A percentile compares a stretch with the other conserved stretches of the same genome.
phyloP scores from a whole-genome alignment of 2,113 vertebrate species.

The Cyprinus carpio region DNA sequence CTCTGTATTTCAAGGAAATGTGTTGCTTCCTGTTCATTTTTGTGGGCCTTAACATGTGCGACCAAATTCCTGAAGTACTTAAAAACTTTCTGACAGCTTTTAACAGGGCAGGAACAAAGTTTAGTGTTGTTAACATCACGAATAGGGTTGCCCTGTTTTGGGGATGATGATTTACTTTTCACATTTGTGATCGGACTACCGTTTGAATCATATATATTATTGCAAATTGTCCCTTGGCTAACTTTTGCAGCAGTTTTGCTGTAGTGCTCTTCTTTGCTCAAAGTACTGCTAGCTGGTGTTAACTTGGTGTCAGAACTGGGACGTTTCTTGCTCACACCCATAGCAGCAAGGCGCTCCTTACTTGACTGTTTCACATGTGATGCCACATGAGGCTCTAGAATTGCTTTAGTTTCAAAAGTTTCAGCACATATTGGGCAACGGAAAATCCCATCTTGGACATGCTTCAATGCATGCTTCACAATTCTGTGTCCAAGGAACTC shows the following conservation, averaged over 20 bases:
- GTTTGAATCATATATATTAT: slow-evolving; percentile 75
- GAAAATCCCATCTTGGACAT: slow-evolving; percentile 95
- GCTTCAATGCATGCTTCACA: slow-evolving; percentile 96
- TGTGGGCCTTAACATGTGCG: slow-evolving; percentile 93
- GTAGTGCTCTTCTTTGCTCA: slow-evolving; percentile 25
- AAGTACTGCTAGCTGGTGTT: slow-evolving; percentile 66
- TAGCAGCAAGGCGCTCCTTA: slow-evolving; percentile 95
- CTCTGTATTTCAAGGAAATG: slow-evolving; percentile 98
- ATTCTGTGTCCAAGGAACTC: slow-evolving; percentile 97
- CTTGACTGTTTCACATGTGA: slow-evolving; percentile 96
- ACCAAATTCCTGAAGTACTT: slow-evolving; percentile 98
- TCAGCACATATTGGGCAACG: slow-evolving; percentile 97
- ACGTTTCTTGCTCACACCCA: slow-evolving; percentile 89
- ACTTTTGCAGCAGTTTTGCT: slow-evolving; percentile 60
- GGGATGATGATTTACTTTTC: slow-evolving; percentile 75
- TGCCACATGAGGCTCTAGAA: slow-evolving; percentile 96
- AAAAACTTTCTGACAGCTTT: slow-evolving; percentile 94
- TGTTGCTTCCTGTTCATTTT: slow-evolving; percentile 94
- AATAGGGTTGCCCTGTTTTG: slow-evolving; percentile 82
- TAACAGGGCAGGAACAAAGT: slow-evolving; percentile 95
- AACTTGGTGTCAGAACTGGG: slow-evolving; percentile 65
- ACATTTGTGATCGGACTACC: slow-evolving; percentile 74
- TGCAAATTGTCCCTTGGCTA: slow-evolving; percentile 71
- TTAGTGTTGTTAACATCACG: slow-evolving; percentile 83
- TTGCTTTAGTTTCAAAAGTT: slow-evolving; percentile 91